Evolutionary conservation across 2,797 vertebrate species (phyloP), one percentile per base, ranked within the genome.

Genomic region (Iguana delicatissima): DNA sequence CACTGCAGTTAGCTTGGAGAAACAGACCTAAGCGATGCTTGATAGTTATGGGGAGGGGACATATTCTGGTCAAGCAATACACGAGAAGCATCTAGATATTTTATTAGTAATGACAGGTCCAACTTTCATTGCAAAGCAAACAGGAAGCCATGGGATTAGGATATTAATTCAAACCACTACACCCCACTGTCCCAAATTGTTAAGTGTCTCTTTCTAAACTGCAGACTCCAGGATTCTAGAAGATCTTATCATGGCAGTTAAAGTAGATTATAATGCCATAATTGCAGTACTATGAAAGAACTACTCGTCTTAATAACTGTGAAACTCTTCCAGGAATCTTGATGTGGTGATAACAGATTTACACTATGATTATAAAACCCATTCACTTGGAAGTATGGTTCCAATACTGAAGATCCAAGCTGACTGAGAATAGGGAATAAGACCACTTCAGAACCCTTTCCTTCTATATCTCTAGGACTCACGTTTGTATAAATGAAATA

Each of bases 101-200:
- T 84, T 87, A 94, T 94, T 92, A 85, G n/a, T 88, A 94, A 91
- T 85, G 94, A 93, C 92, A 95, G 89, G 86, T 92, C 85, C 89
- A 64, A 95, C 95, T 92, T 90, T 90, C 89, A 90, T 87, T 90
- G 93, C 89, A 94, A 93, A 93, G 90, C 87, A 90, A 95, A 93
- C 83, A 92, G 93, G 93, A 96, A 95, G 84, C 83, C 88, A 89
- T 46, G 81, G 85, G 93, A 91, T 91, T 93, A 76, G 80, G 93
- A 88, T 88, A 92, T 79, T 83, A 94, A 89, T 69, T 85, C 85
- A 42, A 42, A 42, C 42, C 42, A 42, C 42, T 42, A 42, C 42
- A 42, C 3, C 42, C 42, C 42, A 42, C 42, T 42, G 42, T 42
- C 42, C 42, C 42, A 42, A 42, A 42, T 16, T 59, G 57, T 14